A percentile compares a stretch with the other conserved stretches of the same genome.
phyloP scores from a whole-genome alignment of 1,140 invertebrate genomes.

The Drosophila obscura region DNA sequence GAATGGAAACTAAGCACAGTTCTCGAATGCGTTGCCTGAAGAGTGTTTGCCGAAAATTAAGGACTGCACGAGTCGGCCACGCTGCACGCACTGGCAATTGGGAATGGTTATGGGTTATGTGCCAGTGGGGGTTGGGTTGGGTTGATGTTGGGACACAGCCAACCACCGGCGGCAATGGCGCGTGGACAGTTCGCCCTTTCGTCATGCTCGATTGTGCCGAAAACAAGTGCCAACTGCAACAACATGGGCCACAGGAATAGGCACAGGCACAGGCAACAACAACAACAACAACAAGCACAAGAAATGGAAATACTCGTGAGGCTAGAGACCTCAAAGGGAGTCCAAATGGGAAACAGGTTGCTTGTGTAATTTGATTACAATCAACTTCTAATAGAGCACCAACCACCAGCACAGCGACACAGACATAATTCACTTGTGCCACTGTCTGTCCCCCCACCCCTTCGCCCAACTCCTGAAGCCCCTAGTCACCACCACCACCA shows the following conservation, averaged over 20 bases:
- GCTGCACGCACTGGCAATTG: slow-evolving; percentile 50
- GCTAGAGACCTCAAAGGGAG: background rate
- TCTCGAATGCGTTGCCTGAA: slow-evolving; percentile 11
- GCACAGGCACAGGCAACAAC: slow-evolving; percentile 10
- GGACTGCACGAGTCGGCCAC: slow-evolving; percentile 43
- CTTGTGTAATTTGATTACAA: slow-evolving; percentile 83
- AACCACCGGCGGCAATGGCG: slow-evolving; percentile 65
- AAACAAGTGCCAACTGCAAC: slow-evolving; percentile 70
- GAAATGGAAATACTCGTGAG: slow-evolving; percentile 19
- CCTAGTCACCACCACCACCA: background rate
- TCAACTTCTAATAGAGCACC: slow-evolving; percentile 78
- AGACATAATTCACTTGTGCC: slow-evolving; percentile 42
- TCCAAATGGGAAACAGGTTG: slow-evolving; percentile 67
- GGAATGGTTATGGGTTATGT: slow-evolving; percentile 41
- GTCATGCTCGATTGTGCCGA: slow-evolving; percentile 80
- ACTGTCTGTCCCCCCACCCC: slow-evolving; percentile 3
- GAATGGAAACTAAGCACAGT: background rate
- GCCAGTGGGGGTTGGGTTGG: slow-evolving; percentile 1
- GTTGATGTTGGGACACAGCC: slow-evolving; percentile 48
- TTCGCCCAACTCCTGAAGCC: slow-evolving; percentile 1
- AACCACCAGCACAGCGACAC: slow-evolving; percentile 49
- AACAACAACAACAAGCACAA: slow-evolving; percentile 6
- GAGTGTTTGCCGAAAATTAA: slow-evolving; percentile 73
- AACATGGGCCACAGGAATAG: slow-evolving; percentile 6
- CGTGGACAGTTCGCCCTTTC: slow-evolving; percentile 71